Base-by-base conservation (phyloP, 2,888 invertebrate genomes). In the Netelia fuscicornis region DNA sequence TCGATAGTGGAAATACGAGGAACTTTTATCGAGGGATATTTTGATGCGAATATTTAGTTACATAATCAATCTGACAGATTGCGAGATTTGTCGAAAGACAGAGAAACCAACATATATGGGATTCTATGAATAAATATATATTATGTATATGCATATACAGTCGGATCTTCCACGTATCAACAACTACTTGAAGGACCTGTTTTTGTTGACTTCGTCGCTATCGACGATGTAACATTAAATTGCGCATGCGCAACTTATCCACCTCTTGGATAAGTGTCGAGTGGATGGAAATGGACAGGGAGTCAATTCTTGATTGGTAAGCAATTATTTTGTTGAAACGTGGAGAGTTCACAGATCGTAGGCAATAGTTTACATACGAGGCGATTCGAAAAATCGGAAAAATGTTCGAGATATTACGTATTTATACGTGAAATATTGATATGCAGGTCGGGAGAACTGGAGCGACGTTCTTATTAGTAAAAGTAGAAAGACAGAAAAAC, bases 381-480 rank as follows among this genome's bases (percentile, higher is more conserved):
- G 13, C 10, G 62, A 42, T 77, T 8, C 56, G 37, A 72, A n/a
- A 48, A 37, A 58, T 72, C 37, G 6, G 30, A 23, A n/a, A n/a
- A 67, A 60, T 58, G 52, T 71, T 44, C 20, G 3, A 71, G 48
- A n/a, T 17, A 54, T 54, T 54, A 65, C 17, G 30, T 64, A 62
- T 64, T 56, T 25, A 65, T 65, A 5, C 17, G 17, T 56, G 13
- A 62, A 23, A 79, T 78, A 79, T 78, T 77, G 89, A 88, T 90
- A 62, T 88, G 88, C 88, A 87, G 81, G 72, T 85, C 85, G 74
- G 77, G 65, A 70, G 75, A 86, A 82, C 54, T 86, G 89, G 88
- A 78, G 76, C 83, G 23, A 8, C 25, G 17, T 42, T 48, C 44
- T 2, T 37, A 65, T 52, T 13, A 13, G 25, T 25, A 25, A 13